These are phyloP conservation scores for Zaprionus gabonicus DNA, from an alignment of 1,140 invertebrate genomes.

Conservation along the genomic window DNA sequence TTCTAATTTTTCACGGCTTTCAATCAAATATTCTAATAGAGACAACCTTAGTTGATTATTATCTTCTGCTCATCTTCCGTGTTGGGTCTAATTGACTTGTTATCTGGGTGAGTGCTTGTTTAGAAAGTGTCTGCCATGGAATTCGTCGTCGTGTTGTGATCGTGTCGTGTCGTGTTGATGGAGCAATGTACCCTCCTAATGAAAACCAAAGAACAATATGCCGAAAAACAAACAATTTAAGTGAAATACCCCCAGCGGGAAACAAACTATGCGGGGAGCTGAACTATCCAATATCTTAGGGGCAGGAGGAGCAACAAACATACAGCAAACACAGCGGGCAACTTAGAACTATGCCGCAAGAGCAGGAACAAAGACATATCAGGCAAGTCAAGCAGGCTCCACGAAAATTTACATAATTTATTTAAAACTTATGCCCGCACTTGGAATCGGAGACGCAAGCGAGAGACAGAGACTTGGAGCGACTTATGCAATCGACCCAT, in stretches of 20 bases:
- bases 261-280: not conserved
- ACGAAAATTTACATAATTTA: conserved; percentile 55
- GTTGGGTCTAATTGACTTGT: conserved; percentile 44
- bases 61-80: conserved; percentile 19
- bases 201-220: conserved; percentile 37
- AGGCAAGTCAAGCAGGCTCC: conserved; percentile 10
- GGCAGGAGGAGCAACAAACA: conserved; percentile 1
- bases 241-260: conserved; percentile 45
- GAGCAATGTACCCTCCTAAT: conserved; percentile 24
- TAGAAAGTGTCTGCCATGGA: conserved; percentile 46
- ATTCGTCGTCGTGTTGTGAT: conserved; percentile 17
- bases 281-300: conserved; percentile 44
- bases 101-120: conserved; percentile 44
- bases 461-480: conserved; percentile 23
- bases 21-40: not conserved
- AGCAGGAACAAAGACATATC: conserved; percentile 37
- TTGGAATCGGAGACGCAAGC: conserved; percentile 16
- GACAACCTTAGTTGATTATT: conserved; percentile 11
- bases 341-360: conserved; percentile 50
- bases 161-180: conserved; percentile 12
- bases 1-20: not conserved
- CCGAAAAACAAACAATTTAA: conserved; percentile 49
- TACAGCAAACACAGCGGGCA: conserved; percentile 5
- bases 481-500: conserved; percentile 53
- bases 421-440: conserved; percentile 40